A percentile compares a stretch with the other conserved stretches of the same genome.
phyloP scores from a whole-genome alignment of 2,888 invertebrate species.

The Netelia fuscicornis region DNA sequence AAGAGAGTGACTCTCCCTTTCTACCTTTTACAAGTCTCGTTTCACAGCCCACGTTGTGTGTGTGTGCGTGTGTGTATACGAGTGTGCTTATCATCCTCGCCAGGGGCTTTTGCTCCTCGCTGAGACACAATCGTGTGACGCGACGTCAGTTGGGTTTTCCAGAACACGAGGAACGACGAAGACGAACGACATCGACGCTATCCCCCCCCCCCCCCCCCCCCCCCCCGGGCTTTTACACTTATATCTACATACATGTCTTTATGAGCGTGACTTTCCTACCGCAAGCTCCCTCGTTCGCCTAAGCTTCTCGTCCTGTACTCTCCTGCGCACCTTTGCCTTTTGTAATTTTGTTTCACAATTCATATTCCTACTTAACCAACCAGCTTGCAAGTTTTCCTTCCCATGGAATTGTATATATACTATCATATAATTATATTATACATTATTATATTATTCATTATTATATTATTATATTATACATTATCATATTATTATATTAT shows the following conservation, averaged over 20 bases:
- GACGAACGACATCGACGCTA: conserved; percentile 19
- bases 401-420: background rate
- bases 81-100: background rate
- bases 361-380: conserved; percentile 3
- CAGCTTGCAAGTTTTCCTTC: conserved; percentile 16
- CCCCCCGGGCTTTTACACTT: conserved; percentile 8
- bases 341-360: conserved; percentile 54
- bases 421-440: too few relatives aligned
- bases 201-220: background rate
- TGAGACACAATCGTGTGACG: conserved; percentile 20
- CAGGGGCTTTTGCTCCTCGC: background rate
- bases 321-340: conserved; percentile 23
- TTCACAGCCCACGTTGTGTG: background rate
- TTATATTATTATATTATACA: too few relatives aligned
- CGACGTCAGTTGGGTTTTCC: conserved; percentile 12
- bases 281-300: too few relatives aligned
- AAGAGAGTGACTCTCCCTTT: too few relatives aligned
- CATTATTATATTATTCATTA: too few relatives aligned
- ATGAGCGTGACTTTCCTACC: background rate
- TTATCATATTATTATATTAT: too few relatives aligned
- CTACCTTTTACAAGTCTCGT: too few relatives aligned
- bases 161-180: background rate
- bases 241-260: background rate
- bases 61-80: background rate
- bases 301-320: too few relatives aligned